These are phyloP conservation scores for Cottoperca gobio DNA, from an alignment of 2,797 vertebrate species.

Conservation along the genomic window DNA sequence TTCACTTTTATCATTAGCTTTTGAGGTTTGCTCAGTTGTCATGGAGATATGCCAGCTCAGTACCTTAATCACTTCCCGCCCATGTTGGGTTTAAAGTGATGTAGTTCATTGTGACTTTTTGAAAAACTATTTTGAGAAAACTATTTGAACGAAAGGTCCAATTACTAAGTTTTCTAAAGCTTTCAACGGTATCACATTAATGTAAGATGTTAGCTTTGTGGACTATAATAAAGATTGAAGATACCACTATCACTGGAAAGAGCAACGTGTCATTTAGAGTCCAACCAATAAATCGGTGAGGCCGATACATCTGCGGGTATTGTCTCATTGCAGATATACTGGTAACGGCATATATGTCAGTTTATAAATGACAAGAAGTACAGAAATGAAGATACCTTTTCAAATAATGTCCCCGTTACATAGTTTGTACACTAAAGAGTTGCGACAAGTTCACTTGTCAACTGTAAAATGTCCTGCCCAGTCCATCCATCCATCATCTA, in stretches of 20 bases:
- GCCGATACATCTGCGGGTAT: not conserved
- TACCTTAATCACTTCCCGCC: not conserved
- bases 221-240: not conserved
- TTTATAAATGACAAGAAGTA: not conserved
- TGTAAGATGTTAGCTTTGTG: not conserved
- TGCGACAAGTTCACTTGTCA: not conserved
- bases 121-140: not conserved
- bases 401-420: not conserved
- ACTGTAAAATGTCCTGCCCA: not conserved
- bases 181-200: not conserved
- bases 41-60: constrained; percentile 9
- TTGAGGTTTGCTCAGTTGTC: constrained; percentile 4
- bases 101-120: constrained; percentile 2
- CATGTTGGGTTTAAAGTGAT: not conserved
- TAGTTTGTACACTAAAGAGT: not conserved
- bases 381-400: not conserved
- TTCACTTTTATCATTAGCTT: not conserved
- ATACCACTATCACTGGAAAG: not conserved
- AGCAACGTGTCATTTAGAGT: not conserved
- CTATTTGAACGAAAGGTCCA: not conserved
- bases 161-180: not conserved
- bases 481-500: too few relatives aligned
- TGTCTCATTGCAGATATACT: not conserved
- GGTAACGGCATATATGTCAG: not conserved
- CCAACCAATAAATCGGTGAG: not conserved